A percentile compares a stretch with the other conserved stretches of the same genome.
These are phyloP conservation scores for Pyralis farinalis DNA, from an alignment of 2,888 invertebrate species.

Conservation along the genomic window DNA sequence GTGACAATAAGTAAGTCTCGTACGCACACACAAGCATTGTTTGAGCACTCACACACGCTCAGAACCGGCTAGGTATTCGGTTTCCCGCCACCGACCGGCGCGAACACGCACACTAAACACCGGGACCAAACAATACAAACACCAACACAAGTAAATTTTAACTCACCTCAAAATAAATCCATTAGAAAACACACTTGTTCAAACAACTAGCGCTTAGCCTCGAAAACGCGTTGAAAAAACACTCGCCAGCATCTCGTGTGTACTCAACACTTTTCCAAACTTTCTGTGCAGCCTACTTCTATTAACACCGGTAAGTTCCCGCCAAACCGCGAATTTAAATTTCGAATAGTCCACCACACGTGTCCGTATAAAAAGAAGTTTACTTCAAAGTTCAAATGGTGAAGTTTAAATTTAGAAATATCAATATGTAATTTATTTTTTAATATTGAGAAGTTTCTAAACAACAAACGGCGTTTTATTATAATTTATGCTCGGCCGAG, in stretches of 20 bases:
- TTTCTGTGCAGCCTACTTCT: conserved; percentile 64
- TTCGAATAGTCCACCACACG: conserved; percentile 24
- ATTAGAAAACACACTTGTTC: conserved; percentile 82
- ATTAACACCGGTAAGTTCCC: conserved; percentile 50
- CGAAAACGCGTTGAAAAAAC: conserved; percentile 81
- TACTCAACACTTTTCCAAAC: conserved; percentile 75
- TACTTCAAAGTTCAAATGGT: conserved; percentile 21
- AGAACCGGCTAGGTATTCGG: conserved; percentile 75
- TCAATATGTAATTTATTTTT: conserved; percentile 21
- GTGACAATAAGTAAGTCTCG: conserved; percentile 77
- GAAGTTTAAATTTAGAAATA: conserved; percentile 27
- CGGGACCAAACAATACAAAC: conserved; percentile 77
- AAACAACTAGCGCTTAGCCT: conserved; percentile 81
- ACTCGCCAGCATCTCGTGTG: conserved; percentile 70
- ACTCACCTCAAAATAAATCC: conserved; percentile 82
- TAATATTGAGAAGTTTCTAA: conserved; percentile 13
- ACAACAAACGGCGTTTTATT: conserved; percentile 27
- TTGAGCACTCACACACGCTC: conserved; percentile 66
- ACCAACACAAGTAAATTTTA: conserved; percentile 80
- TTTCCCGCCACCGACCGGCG: conserved; percentile 79
- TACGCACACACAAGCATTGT: conserved; percentile 60
- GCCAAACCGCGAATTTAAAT: conserved; percentile 50
- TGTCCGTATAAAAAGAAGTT: conserved; percentile 34
- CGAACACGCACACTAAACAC: conserved; percentile 77
- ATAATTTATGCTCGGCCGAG: conserved; percentile 40